Base-by-base conservation (phyloP, 2,797 vertebrate species). In the Gallinago nigripennis region DNA sequence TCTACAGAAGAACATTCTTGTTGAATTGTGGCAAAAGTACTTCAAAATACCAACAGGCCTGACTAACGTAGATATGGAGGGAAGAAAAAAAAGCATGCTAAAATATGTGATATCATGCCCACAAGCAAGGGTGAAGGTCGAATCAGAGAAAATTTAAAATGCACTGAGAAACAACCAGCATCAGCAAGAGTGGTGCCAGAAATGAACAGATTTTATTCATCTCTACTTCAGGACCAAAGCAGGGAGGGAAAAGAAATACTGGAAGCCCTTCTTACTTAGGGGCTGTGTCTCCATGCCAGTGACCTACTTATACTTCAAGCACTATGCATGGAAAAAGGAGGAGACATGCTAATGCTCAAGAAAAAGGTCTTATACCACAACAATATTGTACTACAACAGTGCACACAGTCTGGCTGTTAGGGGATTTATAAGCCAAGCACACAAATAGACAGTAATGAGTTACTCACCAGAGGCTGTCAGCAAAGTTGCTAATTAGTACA, bases 381-480 rank as follows among this genome's bases (percentile, higher is more conserved):
- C 94, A 95, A 94, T 75, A 83, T 93, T 87, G 90, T 92, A 71
- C 60, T 87, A 93, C 86, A 93, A 80, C 88, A 94, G 86, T 75
- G 94, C 90, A 82, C 93, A 56, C 90, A 90, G 92, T 88, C 90
- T 96, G 96, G 86, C 84, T 95, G 96, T 87, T 97, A 37, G 10
- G 96, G 93, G 96, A 96, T 96, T 96, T 96, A 92, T 88, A 96
- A 96, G 94, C 92, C 94, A 96, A 86, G 92, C 90, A 71, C 96
- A 96, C 96, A 96, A 96, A 96, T 95, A 95, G 96, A 96, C 90
- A 96, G 93, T 96, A 96, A 95, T 96, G 94, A 97, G 94, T 96
- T 96, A 96, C 94, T 92, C 95, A 96, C 90, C 83, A 96, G 95
- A 96, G 94, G 93, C 94, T 96, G 93, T 95, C 96, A 96, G 94